Conservation (phyloP, 2,888 invertebrate species). For the Galerucella pusilla region DNA sequence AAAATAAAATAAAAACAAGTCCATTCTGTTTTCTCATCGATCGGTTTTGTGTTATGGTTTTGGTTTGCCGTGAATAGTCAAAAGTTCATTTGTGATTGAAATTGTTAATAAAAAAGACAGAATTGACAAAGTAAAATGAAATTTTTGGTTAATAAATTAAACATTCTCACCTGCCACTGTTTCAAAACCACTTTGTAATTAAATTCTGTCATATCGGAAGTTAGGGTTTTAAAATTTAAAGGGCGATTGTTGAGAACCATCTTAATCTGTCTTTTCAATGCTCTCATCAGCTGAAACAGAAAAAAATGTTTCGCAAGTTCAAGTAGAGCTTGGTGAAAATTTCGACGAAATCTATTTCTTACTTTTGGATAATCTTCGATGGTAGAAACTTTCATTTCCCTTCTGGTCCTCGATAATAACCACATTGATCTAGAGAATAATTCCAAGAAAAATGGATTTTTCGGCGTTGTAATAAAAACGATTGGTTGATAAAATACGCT, state of each 20-base stretch:
- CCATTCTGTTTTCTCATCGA: neutral
- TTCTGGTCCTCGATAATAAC: slow-evolving; percentile 60
- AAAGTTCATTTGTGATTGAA: no score
- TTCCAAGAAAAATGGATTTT: slow-evolving; percentile 59
- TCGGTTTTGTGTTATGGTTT: neutral
- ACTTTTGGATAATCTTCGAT: slow-evolving; percentile 61
- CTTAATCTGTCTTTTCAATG: slow-evolving; percentile 59
- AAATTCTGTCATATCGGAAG: slow-evolving; percentile 55
- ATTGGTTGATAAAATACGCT: slow-evolving; percentile 59
- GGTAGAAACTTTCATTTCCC: slow-evolving; percentile 62
- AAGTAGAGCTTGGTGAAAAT: neutral
- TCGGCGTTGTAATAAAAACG: slow-evolving; percentile 56
- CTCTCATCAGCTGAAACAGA: slow-evolving; percentile 55
- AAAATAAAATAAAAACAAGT: slow-evolving; percentile 34
- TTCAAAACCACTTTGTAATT: slow-evolving; percentile 57
- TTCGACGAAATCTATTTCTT: slow-evolving; percentile 8
- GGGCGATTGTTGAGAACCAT: slow-evolving; percentile 58
- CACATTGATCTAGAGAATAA: slow-evolving; percentile 62
- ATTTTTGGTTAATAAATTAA: slow-evolving; percentile 9
- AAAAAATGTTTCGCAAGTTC: neutral
- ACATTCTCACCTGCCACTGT: slow-evolving; percentile 56
- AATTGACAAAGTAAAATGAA: no score
- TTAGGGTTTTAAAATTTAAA: slow-evolving; percentile 56
- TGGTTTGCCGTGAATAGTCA: neutral
- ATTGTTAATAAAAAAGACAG: no score